Percentiles rank a stretch among this genome's conserved stretches.
Evolutionary conservation across 2,888 invertebrate species (phyloP).

Genomic region (Allygus modestus): DNA sequence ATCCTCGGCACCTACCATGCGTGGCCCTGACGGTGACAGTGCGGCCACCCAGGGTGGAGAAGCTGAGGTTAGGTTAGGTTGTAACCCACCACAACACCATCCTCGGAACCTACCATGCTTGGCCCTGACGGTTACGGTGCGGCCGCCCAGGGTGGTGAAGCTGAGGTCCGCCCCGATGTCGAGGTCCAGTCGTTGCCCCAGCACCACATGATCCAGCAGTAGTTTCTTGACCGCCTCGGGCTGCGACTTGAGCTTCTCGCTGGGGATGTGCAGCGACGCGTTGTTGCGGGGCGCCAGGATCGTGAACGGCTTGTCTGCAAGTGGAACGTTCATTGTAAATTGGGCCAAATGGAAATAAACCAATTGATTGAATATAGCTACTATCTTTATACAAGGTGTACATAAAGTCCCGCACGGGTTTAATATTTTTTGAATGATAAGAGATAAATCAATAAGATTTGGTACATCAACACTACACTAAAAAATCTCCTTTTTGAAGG

Average conservation of each 20-base stretch:
- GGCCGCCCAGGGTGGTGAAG: slow-evolving; percentile 73
- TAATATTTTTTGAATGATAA: too few relatives aligned
- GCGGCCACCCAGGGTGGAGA: slow-evolving; percentile 73
- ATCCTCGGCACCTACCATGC: slow-evolving; percentile 71
- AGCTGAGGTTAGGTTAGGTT: slow-evolving; percentile 73
- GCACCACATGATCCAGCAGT: slow-evolving; percentile 79
- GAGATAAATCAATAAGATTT: too few relatives aligned
- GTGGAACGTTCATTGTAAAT: slow-evolving; percentile 51
- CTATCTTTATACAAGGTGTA: too few relatives aligned
- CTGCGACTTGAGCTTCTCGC: slow-evolving; percentile 74
- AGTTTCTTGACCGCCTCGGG: slow-evolving; percentile 78
- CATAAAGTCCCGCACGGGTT: too few relatives aligned
- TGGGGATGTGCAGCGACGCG: slow-evolving; percentile 75
- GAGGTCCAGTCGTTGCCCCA: slow-evolving; percentile 78
- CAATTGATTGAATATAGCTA: too few relatives aligned
- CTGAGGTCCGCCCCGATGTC: slow-evolving; percentile 74
- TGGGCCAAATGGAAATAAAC: too few relatives aligned
- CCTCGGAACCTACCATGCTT: slow-evolving; percentile 72
- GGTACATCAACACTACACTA: too few relatives aligned
- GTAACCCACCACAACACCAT: too few relatives aligned
- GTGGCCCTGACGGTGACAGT: slow-evolving; percentile 73
- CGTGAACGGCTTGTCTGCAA: slow-evolving; percentile 80
- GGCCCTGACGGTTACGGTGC: slow-evolving; percentile 73
- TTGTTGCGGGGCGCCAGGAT: slow-evolving; percentile 78
- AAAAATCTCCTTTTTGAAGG: too few relatives aligned